Conservation (phyloP, 2,888 invertebrate species). For the Sarcophaga carnaria region DNA sequence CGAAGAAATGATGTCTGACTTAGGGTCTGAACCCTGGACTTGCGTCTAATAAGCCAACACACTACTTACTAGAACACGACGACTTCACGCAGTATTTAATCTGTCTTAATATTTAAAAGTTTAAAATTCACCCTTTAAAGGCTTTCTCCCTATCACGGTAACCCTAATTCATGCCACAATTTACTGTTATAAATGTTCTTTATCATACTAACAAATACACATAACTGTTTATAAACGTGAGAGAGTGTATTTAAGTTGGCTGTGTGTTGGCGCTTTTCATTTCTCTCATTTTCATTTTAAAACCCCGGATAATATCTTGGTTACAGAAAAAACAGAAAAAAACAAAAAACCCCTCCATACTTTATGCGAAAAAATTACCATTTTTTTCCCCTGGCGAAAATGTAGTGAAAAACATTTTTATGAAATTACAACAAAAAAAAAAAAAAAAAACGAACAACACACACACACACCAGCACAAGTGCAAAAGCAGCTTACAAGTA, state of each 20-base stretch:
- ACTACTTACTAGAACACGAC: no score
- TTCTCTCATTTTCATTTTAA: slow-evolving; percentile 39
- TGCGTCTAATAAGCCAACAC: no score
- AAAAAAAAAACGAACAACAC: no score
- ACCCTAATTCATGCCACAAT: slow-evolving; percentile 8
- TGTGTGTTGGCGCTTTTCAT: slow-evolving; percentile 10
- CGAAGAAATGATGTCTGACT: no score
- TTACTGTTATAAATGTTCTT: slow-evolving; percentile 41
- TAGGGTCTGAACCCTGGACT: no score
- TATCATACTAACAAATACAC: slow-evolving; percentile 25
- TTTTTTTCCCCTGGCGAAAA: slow-evolving; percentile 65
- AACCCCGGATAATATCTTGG: slow-evolving; percentile 69
- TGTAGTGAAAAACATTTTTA: slow-evolving; percentile 70
- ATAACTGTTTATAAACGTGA: neutral
- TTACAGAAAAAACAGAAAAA: slow-evolving; percentile 3
- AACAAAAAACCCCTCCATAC: neutral
- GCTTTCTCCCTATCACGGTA: neutral
- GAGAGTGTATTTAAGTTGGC: neutral
- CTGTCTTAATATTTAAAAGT: no score
- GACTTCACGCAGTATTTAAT: no score
- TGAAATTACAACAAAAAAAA: slow-evolving; percentile 62
- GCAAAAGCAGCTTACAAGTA: neutral
- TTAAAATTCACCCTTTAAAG: no score
- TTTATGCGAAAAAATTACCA: slow-evolving; percentile 64
- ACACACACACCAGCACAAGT: slow-evolving; percentile 9